phyloP scores from a whole-genome alignment of 2,888 invertebrate genomes.

The Drosophila mettleri region DNA sequence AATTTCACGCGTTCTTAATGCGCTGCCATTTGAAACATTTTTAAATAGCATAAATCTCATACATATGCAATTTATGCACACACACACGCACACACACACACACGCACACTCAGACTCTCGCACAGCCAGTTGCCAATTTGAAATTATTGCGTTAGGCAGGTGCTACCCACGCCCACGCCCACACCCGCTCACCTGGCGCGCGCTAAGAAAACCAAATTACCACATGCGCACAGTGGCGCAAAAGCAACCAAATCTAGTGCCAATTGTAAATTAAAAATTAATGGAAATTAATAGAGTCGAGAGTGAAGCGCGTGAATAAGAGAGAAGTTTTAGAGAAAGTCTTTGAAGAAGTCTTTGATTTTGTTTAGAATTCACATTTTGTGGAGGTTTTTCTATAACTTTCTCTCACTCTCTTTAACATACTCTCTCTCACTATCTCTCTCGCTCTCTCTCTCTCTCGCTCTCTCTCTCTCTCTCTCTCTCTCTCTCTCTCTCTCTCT shows the following conservation, averaged over 20 bases:
- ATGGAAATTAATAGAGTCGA: too few relatives aligned
- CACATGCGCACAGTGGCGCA: slow-evolving; percentile 62
- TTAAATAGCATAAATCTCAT: slow-evolving; percentile 80
- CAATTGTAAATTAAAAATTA: too few relatives aligned
- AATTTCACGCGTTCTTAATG: slow-evolving; percentile 78
- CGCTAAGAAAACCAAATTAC: slow-evolving; percentile 66
- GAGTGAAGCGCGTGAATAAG: too few relatives aligned
- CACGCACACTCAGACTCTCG: slow-evolving; percentile 7
- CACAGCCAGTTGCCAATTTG: slow-evolving; percentile 66
- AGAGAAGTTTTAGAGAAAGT: too few relatives aligned
- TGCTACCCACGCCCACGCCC: slow-evolving; percentile 33
- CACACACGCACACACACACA: slow-evolving; percentile 32
- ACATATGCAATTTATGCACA: slow-evolving; percentile 75
- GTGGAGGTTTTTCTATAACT: not conserved
- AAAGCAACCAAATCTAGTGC: not conserved
- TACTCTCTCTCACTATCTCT: not conserved
- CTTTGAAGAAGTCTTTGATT: too few relatives aligned
- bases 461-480: not conserved
- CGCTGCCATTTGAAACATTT: slow-evolving; percentile 65
- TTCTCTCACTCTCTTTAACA: not conserved
- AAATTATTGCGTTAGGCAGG: slow-evolving; percentile 77
- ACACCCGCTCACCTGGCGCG: not conserved
- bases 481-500: not conserved
- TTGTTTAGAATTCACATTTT: too few relatives aligned
- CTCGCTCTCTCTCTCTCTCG: not conserved